Base-by-base conservation (phyloP, 2,888 invertebrate species). In the Galeruca laticollis region DNA sequence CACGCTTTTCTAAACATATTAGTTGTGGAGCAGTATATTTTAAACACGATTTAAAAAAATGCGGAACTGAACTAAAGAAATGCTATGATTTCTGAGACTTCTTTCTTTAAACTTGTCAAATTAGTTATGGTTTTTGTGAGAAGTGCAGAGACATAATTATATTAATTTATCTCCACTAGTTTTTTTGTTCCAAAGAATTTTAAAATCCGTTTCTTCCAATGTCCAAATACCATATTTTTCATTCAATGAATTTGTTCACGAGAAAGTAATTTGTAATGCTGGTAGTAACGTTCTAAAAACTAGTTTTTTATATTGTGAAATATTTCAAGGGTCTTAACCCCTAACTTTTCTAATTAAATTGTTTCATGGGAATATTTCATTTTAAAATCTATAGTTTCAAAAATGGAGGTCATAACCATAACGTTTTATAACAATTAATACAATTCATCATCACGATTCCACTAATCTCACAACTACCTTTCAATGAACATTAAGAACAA, bases 91-190 rank as follows among this genome's bases (percentile, higher is more conserved):
- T 47, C 35, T 54, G 2, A 18, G 2, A 57, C 35, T 57, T 15
- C 15, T 57, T 35, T 57, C 35, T 57, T 57, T 35, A 5, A 18
- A 35, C 35, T 35, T 57, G n/a, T 33, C 4, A 18, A 57, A 57
- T 57, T 35, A 18, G 56, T 10, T 35, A 57, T 57, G 56, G 56
- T 57, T 57, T 52, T 57, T n/a, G 10, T 57, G 56, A 35, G 56
- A 35, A 35, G 31, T 35, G 56, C 56, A 18, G 33, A 18, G 31
- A 57, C 35, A 57, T 33, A 35, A 33, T 35, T 2, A 18, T 35
- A 57, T 33, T 15, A 15, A 57, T 18, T 18, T 31, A n/a, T 54
- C 54, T 13, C 11, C 2, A n/a, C 5, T 54, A 11, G 11, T 15
- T 5, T 35, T 31, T 57, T 57, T 35, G 13, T n/a, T 35, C n/a